These are phyloP conservation scores for Sebastes jordani DNA, from an alignment of 2,797 vertebrate genomes.

Conservation along the genomic window DNA sequence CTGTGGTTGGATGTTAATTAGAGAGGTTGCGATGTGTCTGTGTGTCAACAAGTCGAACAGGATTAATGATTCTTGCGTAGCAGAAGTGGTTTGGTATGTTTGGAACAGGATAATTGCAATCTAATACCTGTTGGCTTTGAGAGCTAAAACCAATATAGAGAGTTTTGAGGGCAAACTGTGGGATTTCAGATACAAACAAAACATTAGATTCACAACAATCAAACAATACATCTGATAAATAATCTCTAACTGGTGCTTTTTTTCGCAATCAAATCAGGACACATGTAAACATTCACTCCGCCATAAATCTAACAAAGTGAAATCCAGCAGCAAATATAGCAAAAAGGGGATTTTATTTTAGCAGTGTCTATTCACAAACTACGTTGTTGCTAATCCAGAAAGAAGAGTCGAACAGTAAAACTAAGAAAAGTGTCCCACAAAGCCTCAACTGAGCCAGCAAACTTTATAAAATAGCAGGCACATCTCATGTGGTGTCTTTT, in stretches of 20 bases:
- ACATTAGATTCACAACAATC: background rate
- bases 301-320: background rate
- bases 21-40: conserved; percentile 61
- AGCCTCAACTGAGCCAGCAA: conserved; percentile 61
- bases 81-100: conserved; percentile 39
- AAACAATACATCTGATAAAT: background rate
- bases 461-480: conserved; percentile 66
- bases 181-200: conserved; percentile 7
- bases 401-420: conserved; percentile 69
- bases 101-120: conserved; percentile 51
- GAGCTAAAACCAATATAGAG: conserved; percentile 36
- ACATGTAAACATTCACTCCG: background rate
- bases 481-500: conserved; percentile 73
- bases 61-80: conserved; percentile 43
- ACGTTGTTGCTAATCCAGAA: conserved; percentile 58
- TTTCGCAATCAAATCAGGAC: background rate
- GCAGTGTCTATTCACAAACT: conserved; percentile 57
- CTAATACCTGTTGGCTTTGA: conserved; percentile 38
- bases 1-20: conserved; percentile 75
- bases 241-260: background rate
- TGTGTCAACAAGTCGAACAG: conserved; percentile 43
- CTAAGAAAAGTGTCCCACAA: conserved; percentile 77
- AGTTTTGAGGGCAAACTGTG: conserved; percentile 18
- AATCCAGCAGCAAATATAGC: conserved; percentile 39
- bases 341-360: conserved; percentile 14